A percentile compares a stretch with the other conserved stretches of the same genome.
phyloP scores from a whole-genome alignment of 2,113 vertebrate genomes.

The Pseudorectes ferrugineus region DNA sequence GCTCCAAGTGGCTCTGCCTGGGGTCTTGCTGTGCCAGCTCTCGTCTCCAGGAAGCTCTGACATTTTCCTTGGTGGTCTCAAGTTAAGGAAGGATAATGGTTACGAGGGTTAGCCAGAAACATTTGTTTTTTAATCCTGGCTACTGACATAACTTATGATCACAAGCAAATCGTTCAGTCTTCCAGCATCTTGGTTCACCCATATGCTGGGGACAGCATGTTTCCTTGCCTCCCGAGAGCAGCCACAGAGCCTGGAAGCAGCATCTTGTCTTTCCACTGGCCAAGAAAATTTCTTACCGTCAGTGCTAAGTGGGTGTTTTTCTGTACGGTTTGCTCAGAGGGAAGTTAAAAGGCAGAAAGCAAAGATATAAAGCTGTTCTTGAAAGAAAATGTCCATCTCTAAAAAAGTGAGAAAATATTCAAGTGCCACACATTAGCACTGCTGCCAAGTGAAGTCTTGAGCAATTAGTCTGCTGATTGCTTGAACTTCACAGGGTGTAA shows the following conservation, averaged over 20 bases:
- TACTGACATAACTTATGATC: background rate
- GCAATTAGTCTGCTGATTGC: background rate
- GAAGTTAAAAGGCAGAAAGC: conserved; percentile 28
- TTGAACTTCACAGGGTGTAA: background rate
- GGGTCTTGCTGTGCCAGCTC: background rate
- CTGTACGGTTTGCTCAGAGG: background rate
- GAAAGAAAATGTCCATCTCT: background rate
- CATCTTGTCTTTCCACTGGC: conserved; percentile 12
- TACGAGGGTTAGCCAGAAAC: background rate
- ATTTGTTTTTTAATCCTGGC: background rate
- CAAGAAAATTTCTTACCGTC: conserved; percentile 45
- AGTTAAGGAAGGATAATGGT: background rate
- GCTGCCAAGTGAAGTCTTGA: background rate
- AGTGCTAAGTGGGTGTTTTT: conserved; percentile 25
- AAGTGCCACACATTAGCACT: background rate
- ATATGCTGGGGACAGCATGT: background rate
- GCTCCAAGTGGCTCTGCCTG: background rate
- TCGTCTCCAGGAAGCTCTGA: background rate
- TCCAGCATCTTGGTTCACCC: background rate
- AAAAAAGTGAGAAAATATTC: conserved; percentile 8
- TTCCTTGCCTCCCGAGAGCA: background rate
- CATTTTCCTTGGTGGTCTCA: background rate
- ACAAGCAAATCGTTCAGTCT: background rate
- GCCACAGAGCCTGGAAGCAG: background rate
- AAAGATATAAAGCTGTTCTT: conserved; percentile 3